Evolutionary conservation across 2,113 vertebrate species (phyloP).

Genomic region (Excalfactoria chinensis): DNA sequence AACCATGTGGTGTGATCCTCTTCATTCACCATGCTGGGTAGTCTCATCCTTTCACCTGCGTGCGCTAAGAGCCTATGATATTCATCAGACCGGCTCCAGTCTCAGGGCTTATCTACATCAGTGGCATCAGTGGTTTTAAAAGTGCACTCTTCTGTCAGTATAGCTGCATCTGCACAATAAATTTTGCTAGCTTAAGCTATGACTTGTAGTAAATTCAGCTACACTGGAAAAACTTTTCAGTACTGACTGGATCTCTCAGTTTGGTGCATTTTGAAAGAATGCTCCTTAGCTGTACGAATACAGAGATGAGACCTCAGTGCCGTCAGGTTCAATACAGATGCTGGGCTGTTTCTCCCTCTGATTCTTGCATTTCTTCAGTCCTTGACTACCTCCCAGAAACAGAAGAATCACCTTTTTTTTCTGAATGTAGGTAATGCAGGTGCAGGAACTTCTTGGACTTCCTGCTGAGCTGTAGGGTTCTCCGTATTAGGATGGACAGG

Average conservation of each 20-base stretch:
- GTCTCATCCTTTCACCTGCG: slow-evolving; percentile 61
- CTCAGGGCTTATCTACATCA: slow-evolving; percentile 63
- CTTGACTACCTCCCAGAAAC: background rate
- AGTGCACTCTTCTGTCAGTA: slow-evolving; percentile 54
- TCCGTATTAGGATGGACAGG: background rate
- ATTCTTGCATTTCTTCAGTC: background rate
- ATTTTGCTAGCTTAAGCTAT: slow-evolving; percentile 61
- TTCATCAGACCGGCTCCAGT: slow-evolving; percentile 52
- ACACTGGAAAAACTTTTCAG: slow-evolving; percentile 2
- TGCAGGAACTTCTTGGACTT: background rate
- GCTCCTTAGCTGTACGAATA: background rate
- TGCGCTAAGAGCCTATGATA: slow-evolving; percentile 52
- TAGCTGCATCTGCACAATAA: slow-evolving; percentile 46
- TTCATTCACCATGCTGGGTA: slow-evolving; percentile 30
- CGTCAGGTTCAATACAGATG: background rate
- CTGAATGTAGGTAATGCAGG: background rate
- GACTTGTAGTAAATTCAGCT: slow-evolving; percentile 48
- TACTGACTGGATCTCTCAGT: background rate
- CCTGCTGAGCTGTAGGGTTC: fast-evolving
- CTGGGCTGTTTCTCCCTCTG: background rate
- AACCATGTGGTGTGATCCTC: background rate
- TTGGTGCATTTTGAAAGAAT: fast-evolving
- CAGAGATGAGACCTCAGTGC: background rate
- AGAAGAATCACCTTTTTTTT: background rate
- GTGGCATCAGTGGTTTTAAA: slow-evolving; percentile 58